Evolutionary conservation across 2,888 invertebrate species (phyloP).

Genomic region (Zaprionus obscuricornis): DNA sequence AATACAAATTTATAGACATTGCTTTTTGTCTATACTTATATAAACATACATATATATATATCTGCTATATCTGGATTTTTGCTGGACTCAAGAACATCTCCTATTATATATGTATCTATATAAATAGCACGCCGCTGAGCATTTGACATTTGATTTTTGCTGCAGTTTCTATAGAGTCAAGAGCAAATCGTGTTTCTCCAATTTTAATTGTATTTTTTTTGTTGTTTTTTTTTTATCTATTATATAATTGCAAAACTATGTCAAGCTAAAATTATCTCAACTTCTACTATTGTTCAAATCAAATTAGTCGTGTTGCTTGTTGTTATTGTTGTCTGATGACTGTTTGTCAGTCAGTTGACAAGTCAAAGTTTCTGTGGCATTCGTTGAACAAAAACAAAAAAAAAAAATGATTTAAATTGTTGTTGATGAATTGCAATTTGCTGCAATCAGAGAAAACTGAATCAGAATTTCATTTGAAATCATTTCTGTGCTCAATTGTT

Average conservation of each 20-base stretch:
- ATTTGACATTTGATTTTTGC: constrained; percentile 54
- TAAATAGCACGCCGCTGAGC: constrained; percentile 22
- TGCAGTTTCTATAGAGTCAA: constrained; percentile 41
- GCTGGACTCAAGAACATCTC: constrained; percentile 34
- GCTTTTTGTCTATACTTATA: constrained; percentile 18
- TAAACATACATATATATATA: constrained; percentile 20
- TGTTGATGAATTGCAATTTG: too few relatives aligned
- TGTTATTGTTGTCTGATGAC: constrained; percentile 18
- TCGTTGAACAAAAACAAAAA: too few relatives aligned
- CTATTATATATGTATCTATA: constrained; percentile 9
- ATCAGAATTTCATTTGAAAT: too few relatives aligned
- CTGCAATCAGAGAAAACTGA: too few relatives aligned
- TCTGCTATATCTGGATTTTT: constrained; percentile 9
- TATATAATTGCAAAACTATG: constrained; percentile 65
- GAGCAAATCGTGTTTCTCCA: constrained; percentile 64
- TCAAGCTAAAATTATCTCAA: constrained; percentile 17
- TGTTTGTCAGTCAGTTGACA: too few relatives aligned
- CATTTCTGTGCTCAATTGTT: too few relatives aligned
- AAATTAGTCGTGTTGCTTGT: constrained; percentile 24
- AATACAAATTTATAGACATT: too few relatives aligned
- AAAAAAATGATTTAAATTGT: too few relatives aligned
- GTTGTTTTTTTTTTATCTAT: constrained; percentile 47
- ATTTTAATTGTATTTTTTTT: constrained; percentile 65
- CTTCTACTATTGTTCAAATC: not conserved
- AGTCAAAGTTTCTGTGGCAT: too few relatives aligned